Evolutionary conservation across 1,140 invertebrate species (phyloP).

Genomic region (Elysia chlorotica): DNA sequence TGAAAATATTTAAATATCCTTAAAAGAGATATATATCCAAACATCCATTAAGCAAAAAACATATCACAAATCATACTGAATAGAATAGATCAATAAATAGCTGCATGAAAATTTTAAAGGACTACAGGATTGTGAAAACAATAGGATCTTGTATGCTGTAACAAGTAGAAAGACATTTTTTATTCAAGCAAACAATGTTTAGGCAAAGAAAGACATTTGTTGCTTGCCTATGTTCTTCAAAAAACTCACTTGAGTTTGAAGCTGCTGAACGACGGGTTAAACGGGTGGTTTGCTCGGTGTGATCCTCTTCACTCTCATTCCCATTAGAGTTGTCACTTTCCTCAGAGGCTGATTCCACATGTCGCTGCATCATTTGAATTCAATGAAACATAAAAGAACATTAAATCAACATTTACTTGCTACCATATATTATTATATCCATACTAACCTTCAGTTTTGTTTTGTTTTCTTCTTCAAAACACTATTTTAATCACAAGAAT

Average conservation of each 20-base stretch:
- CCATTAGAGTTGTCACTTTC: constrained; percentile 6
- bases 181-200: background rate
- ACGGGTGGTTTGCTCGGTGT: constrained; percentile 7
- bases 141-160: background rate
- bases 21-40: background rate
- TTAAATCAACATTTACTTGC: background rate
- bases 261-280: constrained; percentile 15
- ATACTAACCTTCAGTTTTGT: no score
- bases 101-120: no score
- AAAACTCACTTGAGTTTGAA: background rate
- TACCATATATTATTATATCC: no score
- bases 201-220: background rate
- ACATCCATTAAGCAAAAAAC: background rate
- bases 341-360: constrained; percentile 12
- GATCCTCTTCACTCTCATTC: constrained; percentile 19
- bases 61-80: background rate
- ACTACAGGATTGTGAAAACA: background rate
- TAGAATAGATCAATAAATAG: background rate
- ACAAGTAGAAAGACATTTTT: background rate
- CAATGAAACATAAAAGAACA: background rate
- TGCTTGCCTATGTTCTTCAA: background rate
- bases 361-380: constrained; percentile 2
- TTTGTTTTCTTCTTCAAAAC: no score
- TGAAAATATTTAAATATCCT: background rate
- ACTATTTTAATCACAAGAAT: no score